phyloP scores from a whole-genome alignment of 2,113 vertebrate genomes.

The Lethenteron camtschaticum region DNA sequence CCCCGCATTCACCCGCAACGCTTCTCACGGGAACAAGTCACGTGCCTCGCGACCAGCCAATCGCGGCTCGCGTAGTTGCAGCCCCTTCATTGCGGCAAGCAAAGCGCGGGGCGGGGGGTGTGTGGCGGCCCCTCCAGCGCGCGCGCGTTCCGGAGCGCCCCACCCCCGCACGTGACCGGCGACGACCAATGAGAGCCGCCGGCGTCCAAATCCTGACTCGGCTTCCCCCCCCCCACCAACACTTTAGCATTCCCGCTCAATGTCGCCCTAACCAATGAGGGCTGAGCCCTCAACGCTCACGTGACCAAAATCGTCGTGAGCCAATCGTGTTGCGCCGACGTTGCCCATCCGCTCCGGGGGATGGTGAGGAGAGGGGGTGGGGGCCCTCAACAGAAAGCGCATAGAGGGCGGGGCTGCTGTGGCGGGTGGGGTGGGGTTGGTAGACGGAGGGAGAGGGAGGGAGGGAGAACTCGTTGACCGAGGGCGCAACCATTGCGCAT shows the following conservation, averaged over 20 bases:
- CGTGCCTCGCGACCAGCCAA: background rate
- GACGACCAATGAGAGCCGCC: no score
- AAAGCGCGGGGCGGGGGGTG: background rate
- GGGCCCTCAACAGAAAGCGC: background rate
- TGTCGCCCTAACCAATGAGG: no score
- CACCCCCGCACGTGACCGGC: no score
- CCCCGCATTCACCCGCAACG: no score
- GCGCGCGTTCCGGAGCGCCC: background rate
- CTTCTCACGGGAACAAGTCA: no score
- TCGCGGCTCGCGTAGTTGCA: background rate
- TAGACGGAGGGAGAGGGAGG: background rate
- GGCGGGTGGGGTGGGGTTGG: no score
- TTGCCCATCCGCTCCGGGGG: conserved; percentile 18
- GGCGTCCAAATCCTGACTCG: no score
- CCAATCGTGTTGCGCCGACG: no score
- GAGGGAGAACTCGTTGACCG: background rate
- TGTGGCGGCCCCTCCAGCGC: background rate
- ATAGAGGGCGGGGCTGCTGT: conserved; percentile 6
- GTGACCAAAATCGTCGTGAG: no score
- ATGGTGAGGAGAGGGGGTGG: background rate
- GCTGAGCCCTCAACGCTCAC: no score
- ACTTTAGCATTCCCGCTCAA: no score
- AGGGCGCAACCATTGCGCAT: background rate
- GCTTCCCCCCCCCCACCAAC: no score
- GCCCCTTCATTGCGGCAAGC: background rate